Evolutionary conservation across 2,113 vertebrate species (phyloP), one percentile per base, ranked within the genome.

Genomic region (Sphaerodactylus townsendi): DNA sequence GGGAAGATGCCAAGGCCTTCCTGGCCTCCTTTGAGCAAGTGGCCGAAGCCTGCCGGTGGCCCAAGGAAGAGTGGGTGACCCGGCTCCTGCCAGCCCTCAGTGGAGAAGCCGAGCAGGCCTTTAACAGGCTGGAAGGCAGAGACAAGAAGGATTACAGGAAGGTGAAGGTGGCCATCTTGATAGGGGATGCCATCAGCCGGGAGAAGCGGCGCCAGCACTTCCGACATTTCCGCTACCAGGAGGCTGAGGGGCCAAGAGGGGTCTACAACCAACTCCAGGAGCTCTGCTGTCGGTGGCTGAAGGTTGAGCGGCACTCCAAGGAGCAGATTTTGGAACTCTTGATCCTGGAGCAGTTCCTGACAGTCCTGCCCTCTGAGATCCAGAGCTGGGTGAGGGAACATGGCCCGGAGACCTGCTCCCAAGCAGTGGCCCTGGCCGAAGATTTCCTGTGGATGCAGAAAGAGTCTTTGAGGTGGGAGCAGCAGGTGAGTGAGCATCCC

Each of bases 161-260:
- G 87, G 94, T 86, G 91, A 93, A 48, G 93, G 92, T 28, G 79
- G 90, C 64, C 89, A 92, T 71, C 46, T 90, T 88, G 41, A 92
- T 85, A 82, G 23, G 82, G 23, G 91, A 93, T 2, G 86, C 90
- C 0, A 87, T 89, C 0, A 90, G 91, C 46, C 86, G 89, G 2
- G 93, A 95, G 85, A 94, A 89, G 21, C 92, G 91, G 83, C 91
- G 92, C 48, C 93, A 78, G 39, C 91, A 93, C 62, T 95, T 95
- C 86, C 89, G 93, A 39, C 93, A 90, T 78, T 94, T 95, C 69
- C 91, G 87, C 9, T 84, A 84, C 66, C 82, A 78, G 7, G 82
- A 84, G 39, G 82, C 82, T 2, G 82, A 84, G 82, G 82, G 82
- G 5, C 82, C 82, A 0, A n/a, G 75, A 2, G 82, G 82, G 37